Percentiles rank a stretch among this genome's conserved stretches.
phyloP scores from a whole-genome alignment of 2,888 invertebrate species.

The Calameuta pallipes region DNA sequence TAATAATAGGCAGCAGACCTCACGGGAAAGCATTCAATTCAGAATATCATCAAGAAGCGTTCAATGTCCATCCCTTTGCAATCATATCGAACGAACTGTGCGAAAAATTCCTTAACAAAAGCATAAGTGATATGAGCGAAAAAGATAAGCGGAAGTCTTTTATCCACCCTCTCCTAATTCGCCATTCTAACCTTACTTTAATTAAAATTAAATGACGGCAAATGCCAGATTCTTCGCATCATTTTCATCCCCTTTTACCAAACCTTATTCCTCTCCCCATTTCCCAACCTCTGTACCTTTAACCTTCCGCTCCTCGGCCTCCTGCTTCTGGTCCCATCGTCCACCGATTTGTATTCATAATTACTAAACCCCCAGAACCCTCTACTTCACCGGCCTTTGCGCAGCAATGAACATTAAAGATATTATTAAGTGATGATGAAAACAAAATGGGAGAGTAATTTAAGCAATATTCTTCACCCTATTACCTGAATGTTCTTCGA shows the following conservation, averaged over 20 bases:
- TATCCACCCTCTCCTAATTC: constrained; percentile 5
- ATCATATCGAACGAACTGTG: neutral
- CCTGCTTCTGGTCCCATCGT: neutral
- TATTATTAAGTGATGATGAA: constrained; percentile 56
- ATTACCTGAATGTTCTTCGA: neutral
- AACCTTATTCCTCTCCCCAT: constrained; percentile 19
- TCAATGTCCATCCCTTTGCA: neutral
- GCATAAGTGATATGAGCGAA: neutral
- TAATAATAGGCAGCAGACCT: constrained; percentile 28
- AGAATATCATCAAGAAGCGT: constrained; percentile 34
- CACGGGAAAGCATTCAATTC: constrained; percentile 49
- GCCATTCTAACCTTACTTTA: constrained; percentile 52
- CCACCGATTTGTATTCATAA: constrained; percentile 63
- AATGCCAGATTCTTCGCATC: constrained; percentile 51
- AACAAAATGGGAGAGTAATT: constrained; percentile 40
- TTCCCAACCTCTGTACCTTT: constrained; percentile 18
- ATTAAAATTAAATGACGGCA: constrained; percentile 65
- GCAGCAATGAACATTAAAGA: constrained; percentile 37
- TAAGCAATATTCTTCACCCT: neutral
- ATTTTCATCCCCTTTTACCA: constrained; percentile 41
- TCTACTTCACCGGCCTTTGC: constrained; percentile 45
- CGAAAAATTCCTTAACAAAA: neutral
- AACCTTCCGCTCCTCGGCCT: constrained; percentile 31
- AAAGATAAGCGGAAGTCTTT: neutral
- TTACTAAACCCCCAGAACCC: constrained; percentile 41